These are phyloP conservation scores for Esperia sulphurella DNA, from an alignment of 2,888 invertebrate genomes.

Conservation along the genomic window DNA sequence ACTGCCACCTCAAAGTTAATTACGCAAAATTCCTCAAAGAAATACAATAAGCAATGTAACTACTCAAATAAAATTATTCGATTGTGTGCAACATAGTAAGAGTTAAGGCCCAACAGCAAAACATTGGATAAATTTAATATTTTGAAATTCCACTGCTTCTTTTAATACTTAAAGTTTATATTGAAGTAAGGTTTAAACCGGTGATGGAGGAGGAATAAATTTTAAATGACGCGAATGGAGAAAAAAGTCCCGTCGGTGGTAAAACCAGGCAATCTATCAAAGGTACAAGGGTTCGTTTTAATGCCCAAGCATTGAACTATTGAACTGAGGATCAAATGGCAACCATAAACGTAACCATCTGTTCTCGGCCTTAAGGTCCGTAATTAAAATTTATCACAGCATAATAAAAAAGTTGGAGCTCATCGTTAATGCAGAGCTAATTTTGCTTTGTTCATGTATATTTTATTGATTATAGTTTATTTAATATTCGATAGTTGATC, in stretches of 20 bases:
- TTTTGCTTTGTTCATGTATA: not conserved
- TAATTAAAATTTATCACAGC: constrained; percentile 58
- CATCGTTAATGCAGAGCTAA: not conserved
- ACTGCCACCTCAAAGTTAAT: constrained; percentile 67
- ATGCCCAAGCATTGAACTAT: constrained; percentile 42
- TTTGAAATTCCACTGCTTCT: constrained; percentile 17
- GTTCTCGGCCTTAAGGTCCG: constrained; percentile 36
- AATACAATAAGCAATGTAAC: constrained; percentile 42
- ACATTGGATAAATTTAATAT: constrained; percentile 21
- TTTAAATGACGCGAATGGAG: not conserved
- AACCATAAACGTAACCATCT: constrained; percentile 39
- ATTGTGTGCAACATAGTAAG: constrained; percentile 50
- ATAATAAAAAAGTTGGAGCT: constrained; percentile 26
- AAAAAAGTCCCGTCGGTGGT: constrained; percentile 1
- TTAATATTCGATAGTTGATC: not conserved
- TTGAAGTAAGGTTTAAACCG: not conserved
- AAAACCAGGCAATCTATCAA: constrained; percentile 19
- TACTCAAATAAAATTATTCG: constrained; percentile 34
- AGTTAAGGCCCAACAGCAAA: not conserved
- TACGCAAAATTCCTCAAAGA: constrained; percentile 68
- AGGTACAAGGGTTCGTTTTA: constrained; percentile 21
- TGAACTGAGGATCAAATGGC: constrained; percentile 47
- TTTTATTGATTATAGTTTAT: not conserved
- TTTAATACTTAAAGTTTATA: not conserved
- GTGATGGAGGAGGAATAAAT: not conserved